phyloP scores from a whole-genome alignment of 1,140 invertebrate genomes.

The Branchinecta lynchi region DNA sequence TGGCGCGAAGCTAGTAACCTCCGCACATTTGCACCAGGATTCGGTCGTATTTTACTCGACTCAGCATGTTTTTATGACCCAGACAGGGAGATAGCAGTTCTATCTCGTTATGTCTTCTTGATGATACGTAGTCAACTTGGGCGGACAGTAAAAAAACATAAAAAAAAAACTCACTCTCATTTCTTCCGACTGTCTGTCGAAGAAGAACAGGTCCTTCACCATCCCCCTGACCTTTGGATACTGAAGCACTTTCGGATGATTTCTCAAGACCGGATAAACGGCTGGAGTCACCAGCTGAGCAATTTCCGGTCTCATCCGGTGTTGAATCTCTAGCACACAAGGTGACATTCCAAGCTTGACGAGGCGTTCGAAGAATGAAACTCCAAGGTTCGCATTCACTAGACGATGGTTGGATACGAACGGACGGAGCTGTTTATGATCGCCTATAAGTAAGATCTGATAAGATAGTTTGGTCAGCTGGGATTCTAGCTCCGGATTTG shows the following conservation, averaged over 20 bases:
- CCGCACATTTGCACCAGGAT: no score
- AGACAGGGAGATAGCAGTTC: no score
- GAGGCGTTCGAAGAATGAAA: conserved; percentile 29
- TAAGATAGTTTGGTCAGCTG: conserved; percentile 24
- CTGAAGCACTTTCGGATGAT: background rate
- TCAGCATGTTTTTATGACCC: no score
- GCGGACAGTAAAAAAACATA: background rate
- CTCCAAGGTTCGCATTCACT: conserved; percentile 24
- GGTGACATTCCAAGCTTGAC: conserved; percentile 23
- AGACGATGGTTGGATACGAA: conserved; percentile 23
- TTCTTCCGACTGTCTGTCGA: background rate
- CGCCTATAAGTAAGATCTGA: conserved; percentile 32
- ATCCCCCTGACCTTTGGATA: background rate
- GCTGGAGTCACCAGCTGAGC: conserved; percentile 19
- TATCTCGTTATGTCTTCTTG: no score
- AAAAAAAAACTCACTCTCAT: background rate
- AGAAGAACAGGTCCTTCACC: conserved; percentile 14
- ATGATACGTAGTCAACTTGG: no score
- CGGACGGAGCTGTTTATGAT: conserved; percentile 27
- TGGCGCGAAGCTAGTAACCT: no score
- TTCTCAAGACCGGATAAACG: conserved; percentile 17
- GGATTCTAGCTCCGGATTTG: no score
- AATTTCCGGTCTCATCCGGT: conserved; percentile 27
- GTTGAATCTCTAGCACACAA: conserved; percentile 13
- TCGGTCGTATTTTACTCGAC: no score